Evolutionary conservation across 2,888 invertebrate genomes (phyloP), one percentile per base, ranked within the genome.

Genomic region (Troides aeacus): DNA sequence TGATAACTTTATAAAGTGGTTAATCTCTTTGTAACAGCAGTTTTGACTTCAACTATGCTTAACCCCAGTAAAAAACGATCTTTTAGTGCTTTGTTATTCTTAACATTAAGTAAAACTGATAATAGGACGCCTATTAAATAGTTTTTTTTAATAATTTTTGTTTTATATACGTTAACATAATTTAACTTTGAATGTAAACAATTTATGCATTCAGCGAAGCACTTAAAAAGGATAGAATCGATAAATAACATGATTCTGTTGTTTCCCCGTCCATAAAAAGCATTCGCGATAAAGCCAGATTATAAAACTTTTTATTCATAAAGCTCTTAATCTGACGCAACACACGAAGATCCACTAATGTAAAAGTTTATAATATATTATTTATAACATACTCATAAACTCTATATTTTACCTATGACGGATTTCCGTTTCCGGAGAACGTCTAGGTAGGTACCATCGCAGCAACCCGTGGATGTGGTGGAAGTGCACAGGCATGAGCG

Each of bases 191-290:
- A 58, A 30, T 30, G n/a, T 60, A n/a, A 30, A 66, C 53, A 53
- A 60, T 66, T 60, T 39, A 61, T 61, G 53, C 39, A 60, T 61
- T 23, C 53, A 56, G 21, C n/a, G 23, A 66, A 39, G 66, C 39
- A 61, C 66, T 66, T 66, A 66, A 66, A 46, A 66, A 53, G 66
- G 53, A n/a, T 61, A 53, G 36, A 66, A 61, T 66, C 61, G 30
- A 66, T 66, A 66, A 66, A 66, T 66, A 66, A 66, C 30, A 66
- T 23, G 66, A 50, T 66, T 66, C 61, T 53, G 61, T 66, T 66
- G 60, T 60, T 61, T 53, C 66, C 66, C 53, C 36, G 46, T 21
- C 30, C 50, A 50, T 66, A 66, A 53, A 66, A 12, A 66, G 60
- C 30, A 50, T 53, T 50, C 17, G 53, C 8, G 61, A 66, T 66